These are phyloP conservation scores for Marmota monax DNA, from an alignment of 2,113 vertebrate genomes.

Conservation along the genomic window DNA sequence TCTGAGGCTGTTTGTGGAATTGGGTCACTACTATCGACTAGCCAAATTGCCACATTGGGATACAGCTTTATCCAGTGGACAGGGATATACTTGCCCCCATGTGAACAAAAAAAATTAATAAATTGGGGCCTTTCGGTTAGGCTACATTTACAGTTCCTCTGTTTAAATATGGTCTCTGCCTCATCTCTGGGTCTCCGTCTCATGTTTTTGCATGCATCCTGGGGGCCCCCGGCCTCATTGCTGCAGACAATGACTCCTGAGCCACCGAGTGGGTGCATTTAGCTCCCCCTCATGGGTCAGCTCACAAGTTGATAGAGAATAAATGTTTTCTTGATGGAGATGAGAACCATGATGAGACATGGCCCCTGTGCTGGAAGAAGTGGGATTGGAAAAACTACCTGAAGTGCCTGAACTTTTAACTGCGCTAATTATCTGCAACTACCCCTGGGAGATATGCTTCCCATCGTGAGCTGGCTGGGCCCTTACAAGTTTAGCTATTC, in stretches of 20 bases:
- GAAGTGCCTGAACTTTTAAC: constrained; percentile 91
- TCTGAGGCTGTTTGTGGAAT: background rate
- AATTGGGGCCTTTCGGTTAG: constrained; percentile 3
- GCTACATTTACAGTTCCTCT: background rate
- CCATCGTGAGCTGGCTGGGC: constrained; percentile 84
- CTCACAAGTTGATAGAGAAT: constrained; percentile 60
- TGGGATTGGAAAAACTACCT: constrained; percentile 87
- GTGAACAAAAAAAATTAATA: constrained; percentile 54
- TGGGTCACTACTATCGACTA: constrained; percentile 6
- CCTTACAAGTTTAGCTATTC: constrained; percentile 90
- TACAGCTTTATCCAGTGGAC: background rate
- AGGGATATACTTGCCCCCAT: constrained; percentile 25
- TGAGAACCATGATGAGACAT: constrained; percentile 62
- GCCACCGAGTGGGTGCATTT: background rate
- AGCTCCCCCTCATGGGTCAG: constrained; percentile 61
- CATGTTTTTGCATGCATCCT: background rate
- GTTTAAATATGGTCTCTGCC: background rate
- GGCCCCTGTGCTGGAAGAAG: constrained; percentile 82
- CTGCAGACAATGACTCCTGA: background rate
- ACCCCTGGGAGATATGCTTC: constrained; percentile 87
- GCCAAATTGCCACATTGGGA: background rate
- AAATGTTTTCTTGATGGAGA: constrained; percentile 74
- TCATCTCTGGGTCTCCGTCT: background rate
- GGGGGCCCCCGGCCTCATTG: background rate
- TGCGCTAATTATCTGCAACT: constrained; percentile 91